Evolutionary conservation across 2,113 vertebrate species (phyloP).

Genomic region (Trachemys scripta): DNA sequence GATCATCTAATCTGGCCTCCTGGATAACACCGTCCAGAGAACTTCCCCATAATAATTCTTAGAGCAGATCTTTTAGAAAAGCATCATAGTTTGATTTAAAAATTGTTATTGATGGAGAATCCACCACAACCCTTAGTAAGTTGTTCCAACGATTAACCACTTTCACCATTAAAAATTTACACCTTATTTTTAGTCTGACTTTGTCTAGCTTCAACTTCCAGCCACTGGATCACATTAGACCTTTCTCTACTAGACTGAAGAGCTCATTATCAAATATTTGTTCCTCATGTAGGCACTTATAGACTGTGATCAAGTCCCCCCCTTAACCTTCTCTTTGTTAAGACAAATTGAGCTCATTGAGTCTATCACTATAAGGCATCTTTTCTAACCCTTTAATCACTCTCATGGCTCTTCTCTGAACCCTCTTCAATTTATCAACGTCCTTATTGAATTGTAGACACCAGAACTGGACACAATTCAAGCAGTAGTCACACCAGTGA

Average conservation of each 20-base stretch:
- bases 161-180: background rate
- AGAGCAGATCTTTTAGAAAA: background rate
- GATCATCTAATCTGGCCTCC: background rate
- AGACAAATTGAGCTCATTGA: too few relatives aligned
- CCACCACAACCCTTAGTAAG: background rate
- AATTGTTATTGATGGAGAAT: background rate
- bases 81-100: background rate
- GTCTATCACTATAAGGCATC: too few relatives aligned
- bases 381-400: too few relatives aligned
- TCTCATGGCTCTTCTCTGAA: too few relatives aligned
- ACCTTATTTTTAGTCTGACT: background rate
- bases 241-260: background rate
- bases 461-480: too few relatives aligned
- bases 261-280: too few relatives aligned
- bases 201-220: background rate
- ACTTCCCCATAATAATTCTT: background rate
- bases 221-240: background rate
- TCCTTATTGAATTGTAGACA: too few relatives aligned
- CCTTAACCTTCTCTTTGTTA: too few relatives aligned
- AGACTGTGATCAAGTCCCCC: too few relatives aligned
- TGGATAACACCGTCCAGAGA: background rate
- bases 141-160: background rate
- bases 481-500: too few relatives aligned
- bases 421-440: too few relatives aligned
- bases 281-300: too few relatives aligned